These are phyloP conservation scores for Arvicola amphibius DNA, from an alignment of 2,797 vertebrate genomes.

Conservation along the genomic window DNA sequence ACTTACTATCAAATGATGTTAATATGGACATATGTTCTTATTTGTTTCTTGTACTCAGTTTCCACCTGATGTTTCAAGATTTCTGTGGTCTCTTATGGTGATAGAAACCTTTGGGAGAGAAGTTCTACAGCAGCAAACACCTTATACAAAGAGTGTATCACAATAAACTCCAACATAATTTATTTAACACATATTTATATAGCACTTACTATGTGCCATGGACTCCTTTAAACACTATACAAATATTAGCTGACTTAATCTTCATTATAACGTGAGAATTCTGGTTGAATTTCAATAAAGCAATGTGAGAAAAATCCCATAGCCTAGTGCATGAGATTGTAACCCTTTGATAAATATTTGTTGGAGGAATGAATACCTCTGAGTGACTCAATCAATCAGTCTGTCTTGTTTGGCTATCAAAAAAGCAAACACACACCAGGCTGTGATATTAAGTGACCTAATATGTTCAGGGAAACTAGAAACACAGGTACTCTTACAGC, in stretches of 20 bases:
- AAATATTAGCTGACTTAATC: constrained; percentile 76
- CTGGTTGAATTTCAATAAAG: constrained; percentile 76
- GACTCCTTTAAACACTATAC: constrained; percentile 60
- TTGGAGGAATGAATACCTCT: constrained; percentile 62
- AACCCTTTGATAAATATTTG: constrained; percentile 76
- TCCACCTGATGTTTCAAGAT: background rate
- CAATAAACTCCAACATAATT: constrained; percentile 39
- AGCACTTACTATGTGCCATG: constrained; percentile 34
- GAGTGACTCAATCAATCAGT: constrained; percentile 67
- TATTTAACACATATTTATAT: constrained; percentile 73
- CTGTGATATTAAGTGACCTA: constrained; percentile 5
- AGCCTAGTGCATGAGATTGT: constrained; percentile 50
- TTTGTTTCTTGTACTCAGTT: background rate
- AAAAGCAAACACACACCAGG: constrained; percentile 60
- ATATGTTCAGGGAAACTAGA: constrained; percentile 50
- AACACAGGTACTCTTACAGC: background rate
- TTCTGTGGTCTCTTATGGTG: background rate
- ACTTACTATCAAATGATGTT: background rate
- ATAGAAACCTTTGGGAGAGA: constrained; percentile 14
- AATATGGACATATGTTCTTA: background rate
- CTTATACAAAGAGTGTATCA: constrained; percentile 40
- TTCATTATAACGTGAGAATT: constrained; percentile 64
- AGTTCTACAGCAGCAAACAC: constrained; percentile 16
- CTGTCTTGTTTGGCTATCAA: constrained; percentile 66
- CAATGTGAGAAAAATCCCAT: constrained; percentile 41